Conservation (phyloP, 2,113 vertebrate genomes). For the Daubentonia madagascariensis region DNA sequence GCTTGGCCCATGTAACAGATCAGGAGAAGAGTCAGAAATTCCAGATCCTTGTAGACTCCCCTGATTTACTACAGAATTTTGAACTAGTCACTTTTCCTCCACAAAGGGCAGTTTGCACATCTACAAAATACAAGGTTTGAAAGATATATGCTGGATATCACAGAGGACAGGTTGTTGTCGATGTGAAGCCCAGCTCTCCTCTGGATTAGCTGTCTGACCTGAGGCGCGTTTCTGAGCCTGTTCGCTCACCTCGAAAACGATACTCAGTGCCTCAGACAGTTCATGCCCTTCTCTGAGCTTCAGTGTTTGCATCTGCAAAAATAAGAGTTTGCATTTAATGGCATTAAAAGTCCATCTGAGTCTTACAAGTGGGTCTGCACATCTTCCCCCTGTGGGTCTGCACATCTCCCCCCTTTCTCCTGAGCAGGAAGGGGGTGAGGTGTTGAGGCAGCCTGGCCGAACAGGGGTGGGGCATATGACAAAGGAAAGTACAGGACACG, state of each 20-base stretch:
- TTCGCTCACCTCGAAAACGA: not conserved
- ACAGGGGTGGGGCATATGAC: rapidly evolving
- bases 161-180: not conserved
- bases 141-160: not conserved
- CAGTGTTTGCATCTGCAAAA: not conserved
- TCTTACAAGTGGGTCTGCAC: not conserved
- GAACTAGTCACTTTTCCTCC: not conserved
- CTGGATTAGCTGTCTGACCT: not conserved
- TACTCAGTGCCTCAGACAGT: not conserved
- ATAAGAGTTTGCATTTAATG: not conserved
- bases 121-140: not conserved
- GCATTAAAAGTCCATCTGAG: not conserved
- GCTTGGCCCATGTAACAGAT: too few relatives aligned
- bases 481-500: not conserved
- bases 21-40: not conserved
- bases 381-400: not conserved
- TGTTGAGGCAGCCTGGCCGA: too few relatives aligned
- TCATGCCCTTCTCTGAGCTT: not conserved
- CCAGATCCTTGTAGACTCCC: not conserved
- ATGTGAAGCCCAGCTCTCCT: not conserved
- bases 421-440: not conserved
- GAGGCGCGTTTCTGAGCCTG: not conserved
- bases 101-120: not conserved
- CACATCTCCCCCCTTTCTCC: not conserved
- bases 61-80: not conserved